Evolutionary conservation across 2,113 vertebrate genomes (phyloP).

Genomic region (Dolichotis patagonum): DNA sequence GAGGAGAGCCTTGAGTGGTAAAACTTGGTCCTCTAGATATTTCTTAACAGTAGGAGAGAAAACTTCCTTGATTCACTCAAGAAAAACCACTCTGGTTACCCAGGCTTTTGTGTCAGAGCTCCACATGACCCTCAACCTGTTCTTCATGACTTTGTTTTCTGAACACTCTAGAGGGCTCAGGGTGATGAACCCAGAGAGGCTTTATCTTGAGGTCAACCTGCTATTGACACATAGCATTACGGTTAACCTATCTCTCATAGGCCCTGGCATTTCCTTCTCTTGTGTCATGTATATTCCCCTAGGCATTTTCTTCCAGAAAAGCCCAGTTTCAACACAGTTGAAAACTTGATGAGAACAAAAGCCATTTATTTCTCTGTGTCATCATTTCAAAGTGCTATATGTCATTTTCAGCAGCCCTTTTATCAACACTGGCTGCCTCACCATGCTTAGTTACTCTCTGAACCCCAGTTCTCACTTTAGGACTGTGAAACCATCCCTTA

Average conservation of each 20-base stretch:
- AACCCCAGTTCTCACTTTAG: background rate
- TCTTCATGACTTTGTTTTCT: background rate
- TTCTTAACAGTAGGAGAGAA: background rate
- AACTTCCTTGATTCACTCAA: background rate
- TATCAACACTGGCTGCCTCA: background rate
- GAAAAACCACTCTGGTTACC: background rate
- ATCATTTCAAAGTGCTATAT: background rate
- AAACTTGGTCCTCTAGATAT: background rate
- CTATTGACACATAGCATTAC: background rate
- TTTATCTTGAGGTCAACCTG: background rate
- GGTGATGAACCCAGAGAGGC: background rate
- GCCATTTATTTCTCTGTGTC: background rate
- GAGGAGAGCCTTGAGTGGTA: background rate
- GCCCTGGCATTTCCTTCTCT: background rate
- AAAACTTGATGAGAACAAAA: background rate
- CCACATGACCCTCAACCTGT: background rate
- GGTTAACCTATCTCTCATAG: background rate
- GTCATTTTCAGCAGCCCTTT: background rate
- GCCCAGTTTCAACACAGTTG: background rate
- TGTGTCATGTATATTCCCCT: background rate
- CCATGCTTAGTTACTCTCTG: background rate
- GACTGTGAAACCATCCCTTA: background rate
- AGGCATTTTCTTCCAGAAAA: background rate
- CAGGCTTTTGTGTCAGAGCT: background rate
- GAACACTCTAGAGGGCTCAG: background rate